Conservation (phyloP, 1,140 invertebrate species). For the Venustaconcha ellipsiformis region DNA sequence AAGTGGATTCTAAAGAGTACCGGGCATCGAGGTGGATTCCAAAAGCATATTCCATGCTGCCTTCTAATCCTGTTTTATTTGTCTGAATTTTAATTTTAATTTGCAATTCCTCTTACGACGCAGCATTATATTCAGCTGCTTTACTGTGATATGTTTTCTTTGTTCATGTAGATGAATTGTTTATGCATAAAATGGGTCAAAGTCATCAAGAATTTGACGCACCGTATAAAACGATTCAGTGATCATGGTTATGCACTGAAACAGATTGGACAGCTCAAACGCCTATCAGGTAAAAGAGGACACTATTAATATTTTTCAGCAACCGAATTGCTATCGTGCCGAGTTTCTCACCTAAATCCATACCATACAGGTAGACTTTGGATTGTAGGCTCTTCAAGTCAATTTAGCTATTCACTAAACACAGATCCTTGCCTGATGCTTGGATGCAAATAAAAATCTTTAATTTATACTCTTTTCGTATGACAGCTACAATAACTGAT, state of each 20-base stretch:
- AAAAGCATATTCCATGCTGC: background rate
- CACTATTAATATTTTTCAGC: background rate
- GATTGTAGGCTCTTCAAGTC: too few relatives aligned
- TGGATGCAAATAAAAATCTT: too few relatives aligned
- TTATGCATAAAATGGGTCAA: background rate
- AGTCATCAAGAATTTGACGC: background rate
- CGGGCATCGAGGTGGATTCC: too few relatives aligned
- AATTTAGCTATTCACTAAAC: too few relatives aligned
- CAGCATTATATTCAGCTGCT: background rate
- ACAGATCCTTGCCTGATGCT: too few relatives aligned
- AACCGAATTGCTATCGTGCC: too few relatives aligned
- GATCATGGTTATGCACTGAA: background rate
- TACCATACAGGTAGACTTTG: too few relatives aligned
- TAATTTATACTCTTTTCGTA: too few relatives aligned
- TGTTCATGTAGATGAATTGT: constrained; percentile 6
- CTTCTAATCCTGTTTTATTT: background rate
- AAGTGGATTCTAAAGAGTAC: too few relatives aligned
- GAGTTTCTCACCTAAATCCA: too few relatives aligned
- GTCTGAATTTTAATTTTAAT: background rate
- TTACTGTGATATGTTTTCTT: constrained; percentile 3
- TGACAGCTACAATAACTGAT: too few relatives aligned
- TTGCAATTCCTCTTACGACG: background rate
- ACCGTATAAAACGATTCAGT: background rate
- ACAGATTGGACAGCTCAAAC: constrained; percentile 8
- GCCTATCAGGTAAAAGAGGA: constrained; percentile 8